These are phyloP conservation scores for Sula dactylatra DNA, from an alignment of 2,113 vertebrate species.

Conservation along the genomic window DNA sequence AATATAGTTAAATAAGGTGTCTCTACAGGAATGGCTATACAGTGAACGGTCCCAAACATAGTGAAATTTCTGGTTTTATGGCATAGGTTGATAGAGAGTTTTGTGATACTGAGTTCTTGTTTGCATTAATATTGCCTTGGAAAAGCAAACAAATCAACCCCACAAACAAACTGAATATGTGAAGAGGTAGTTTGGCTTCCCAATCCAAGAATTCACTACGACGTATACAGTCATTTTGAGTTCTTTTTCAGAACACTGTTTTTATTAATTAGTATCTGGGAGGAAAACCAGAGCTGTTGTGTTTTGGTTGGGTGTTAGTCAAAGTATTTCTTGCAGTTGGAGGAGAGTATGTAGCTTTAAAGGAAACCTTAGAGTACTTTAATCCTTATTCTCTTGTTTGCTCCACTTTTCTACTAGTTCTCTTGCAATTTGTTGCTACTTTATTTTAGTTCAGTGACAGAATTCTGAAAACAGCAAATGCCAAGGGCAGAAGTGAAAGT, in stretches of 20 bases:
- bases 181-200: not conserved
- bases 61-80: not conserved
- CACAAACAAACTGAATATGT: not conserved
- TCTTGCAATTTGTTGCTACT: not conserved
- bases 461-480: not conserved
- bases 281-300: not conserved
- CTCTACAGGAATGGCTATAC: not conserved
- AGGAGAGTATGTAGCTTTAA: not conserved
- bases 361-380: not conserved
- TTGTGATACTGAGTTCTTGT: not conserved
- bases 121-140: not conserved
- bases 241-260: not conserved
- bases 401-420: not conserved
- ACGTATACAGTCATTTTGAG: not conserved
- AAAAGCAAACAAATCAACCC: not conserved
- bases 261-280: not conserved
- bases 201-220: not conserved
- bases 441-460: not conserved
- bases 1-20: not conserved
- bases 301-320: not conserved
- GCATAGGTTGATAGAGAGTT: not conserved
- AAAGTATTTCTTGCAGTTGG: not conserved
- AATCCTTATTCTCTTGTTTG: not conserved
- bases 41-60: not conserved
- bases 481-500: not conserved